Evolutionary conservation across 2,888 invertebrate species (phyloP), one percentile per base, ranked within the genome.

Genomic region (Aspidiotus destructor): DNA sequence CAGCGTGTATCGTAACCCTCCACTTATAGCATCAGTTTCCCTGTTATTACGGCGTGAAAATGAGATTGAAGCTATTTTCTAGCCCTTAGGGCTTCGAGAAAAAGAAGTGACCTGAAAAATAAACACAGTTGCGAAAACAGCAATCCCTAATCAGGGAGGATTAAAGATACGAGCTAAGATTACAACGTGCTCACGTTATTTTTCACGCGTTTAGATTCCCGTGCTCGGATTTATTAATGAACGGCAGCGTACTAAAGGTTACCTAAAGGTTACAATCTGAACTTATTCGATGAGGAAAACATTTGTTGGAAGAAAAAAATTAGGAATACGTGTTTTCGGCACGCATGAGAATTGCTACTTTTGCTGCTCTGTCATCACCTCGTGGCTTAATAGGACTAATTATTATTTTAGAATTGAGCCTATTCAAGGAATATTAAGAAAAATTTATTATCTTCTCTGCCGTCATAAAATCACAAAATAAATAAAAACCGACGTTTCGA

Each of bases 91-190:
- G 28, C 52, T 54, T 9, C 55, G 55, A 54, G 55, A 17, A 15
- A n/a, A 9, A 54, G n/a, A 9, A 17, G 17, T 54, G 55, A 54
- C 55, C 55, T n/a, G 55, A 54, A 54, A 54, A 54, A 54, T 54
- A 54, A 54, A 54, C 55, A 54, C 55, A 54, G 17, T 54, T 54
- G 55, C n/a, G 55, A 54, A n/a, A 54, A 54, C 17, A 17, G 13
- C n/a, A 54, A 16, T 54, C 55, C 13, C 55, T 54, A 54, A 9
- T 13, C 55, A 54, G 10, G 15, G 15, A 54, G 55, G 55, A 54
- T 54, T 54, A 54, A 54, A n/a, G 55, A 54, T 17, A 15, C 16
- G 55, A 16, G 15, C 15, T 16, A 17, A 54, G 55, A n/a, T 13
- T 15, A 17, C n/a, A 9, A 13, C 55, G 10, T 16, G 55, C 17